A percentile compares a stretch with the other conserved stretches of the same genome.
These are phyloP conservation scores for Irena cyanogastra DNA, from an alignment of 2,113 vertebrate species.

Conservation along the genomic window DNA sequence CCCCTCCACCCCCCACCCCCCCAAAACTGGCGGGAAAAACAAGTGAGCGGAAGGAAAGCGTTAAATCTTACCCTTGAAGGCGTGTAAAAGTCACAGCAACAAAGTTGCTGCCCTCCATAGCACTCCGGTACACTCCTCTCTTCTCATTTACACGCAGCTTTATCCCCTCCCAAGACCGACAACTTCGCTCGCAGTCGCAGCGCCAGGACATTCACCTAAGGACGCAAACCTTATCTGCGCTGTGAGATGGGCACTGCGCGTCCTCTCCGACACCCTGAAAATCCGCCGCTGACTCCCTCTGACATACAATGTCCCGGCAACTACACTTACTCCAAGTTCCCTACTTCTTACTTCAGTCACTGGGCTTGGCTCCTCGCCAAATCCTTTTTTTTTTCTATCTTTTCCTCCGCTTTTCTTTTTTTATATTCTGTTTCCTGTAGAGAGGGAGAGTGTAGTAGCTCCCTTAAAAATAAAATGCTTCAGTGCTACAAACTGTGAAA, in stretches of 20 bases:
- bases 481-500: neutral
- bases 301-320: neutral
- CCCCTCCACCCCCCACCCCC: rapidly evolving
- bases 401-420: neutral
- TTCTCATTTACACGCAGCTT: slow-evolving; percentile 20
- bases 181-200: neutral
- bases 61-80: slow-evolving; percentile 38
- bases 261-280: neutral
- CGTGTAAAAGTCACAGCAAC: slow-evolving; percentile 27
- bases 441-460: slow-evolving; percentile 3
- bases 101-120: slow-evolving; percentile 38
- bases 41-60: neutral
- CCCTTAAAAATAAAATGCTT: neutral
- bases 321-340: slow-evolving; percentile 41
- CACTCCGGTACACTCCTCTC: neutral
- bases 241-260: neutral
- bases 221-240: neutral
- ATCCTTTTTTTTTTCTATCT: neutral
- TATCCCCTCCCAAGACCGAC: slow-evolving; percentile 18
- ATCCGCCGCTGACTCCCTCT: neutral
- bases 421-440: slow-evolving; percentile 41
- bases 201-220: neutral
- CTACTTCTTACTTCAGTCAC: slow-evolving; percentile 11
- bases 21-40: neutral
- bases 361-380: slow-evolving; percentile 10